These are phyloP conservation scores for Anoplolepis gracilipes DNA, from an alignment of 1,140 invertebrate species.

Conservation along the genomic window DNA sequence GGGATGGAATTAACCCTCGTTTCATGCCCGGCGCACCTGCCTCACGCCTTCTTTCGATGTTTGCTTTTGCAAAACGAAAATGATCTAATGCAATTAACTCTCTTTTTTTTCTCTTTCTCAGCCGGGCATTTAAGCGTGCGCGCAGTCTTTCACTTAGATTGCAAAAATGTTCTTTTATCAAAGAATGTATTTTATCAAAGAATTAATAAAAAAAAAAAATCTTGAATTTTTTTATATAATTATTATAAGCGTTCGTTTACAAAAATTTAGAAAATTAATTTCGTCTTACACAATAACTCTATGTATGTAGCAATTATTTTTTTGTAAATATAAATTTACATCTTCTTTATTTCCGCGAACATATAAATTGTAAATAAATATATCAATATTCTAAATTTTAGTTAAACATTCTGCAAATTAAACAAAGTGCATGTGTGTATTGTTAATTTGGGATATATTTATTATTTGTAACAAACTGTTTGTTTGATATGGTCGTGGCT, in stretches of 20 bases:
- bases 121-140: background rate
- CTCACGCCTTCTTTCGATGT: conserved; percentile 30
- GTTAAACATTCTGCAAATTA: too few relatives aligned
- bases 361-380: too few relatives aligned
- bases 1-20: conserved; percentile 47
- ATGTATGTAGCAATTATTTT: too few relatives aligned
- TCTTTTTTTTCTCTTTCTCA: background rate
- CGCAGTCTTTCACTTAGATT: background rate
- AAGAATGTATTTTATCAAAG: background rate
- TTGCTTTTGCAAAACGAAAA: conserved; percentile 39
- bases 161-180: background rate
- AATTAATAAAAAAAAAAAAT: background rate
- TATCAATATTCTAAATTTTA: too few relatives aligned
- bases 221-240: background rate
- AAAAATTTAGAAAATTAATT: background rate
- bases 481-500: too few relatives aligned
- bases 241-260: background rate
- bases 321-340: too few relatives aligned
- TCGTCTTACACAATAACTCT: background rate
- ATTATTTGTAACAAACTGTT: too few relatives aligned
- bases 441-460: too few relatives aligned
- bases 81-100: conserved; percentile 47
- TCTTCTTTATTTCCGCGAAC: too few relatives aligned
- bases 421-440: too few relatives aligned
- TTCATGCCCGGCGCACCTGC: conserved; percentile 34